Percentiles rank a stretch among this genome's conserved stretches.
Conservation (phyloP, 2,113 vertebrate genomes). For the Epinephelus moara region DNA sequence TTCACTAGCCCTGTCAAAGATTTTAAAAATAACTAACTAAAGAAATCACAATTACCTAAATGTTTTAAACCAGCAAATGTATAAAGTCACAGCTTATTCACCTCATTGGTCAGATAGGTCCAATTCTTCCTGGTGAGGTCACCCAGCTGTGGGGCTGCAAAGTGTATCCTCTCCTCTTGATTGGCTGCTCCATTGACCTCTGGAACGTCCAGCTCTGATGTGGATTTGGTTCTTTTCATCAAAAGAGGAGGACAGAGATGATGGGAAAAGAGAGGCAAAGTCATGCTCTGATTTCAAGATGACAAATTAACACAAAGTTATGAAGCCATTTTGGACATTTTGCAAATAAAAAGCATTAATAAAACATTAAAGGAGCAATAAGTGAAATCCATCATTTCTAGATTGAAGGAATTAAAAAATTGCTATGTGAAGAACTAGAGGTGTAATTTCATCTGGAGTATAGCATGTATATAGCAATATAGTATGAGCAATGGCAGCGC, state of each 20-base stretch:
- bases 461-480: too few relatives aligned
- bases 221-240: slow-evolving; percentile 88
- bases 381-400: too few relatives aligned
- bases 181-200: slow-evolving; percentile 74
- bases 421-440: too few relatives aligned
- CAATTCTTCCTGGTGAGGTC: slow-evolving; percentile 85
- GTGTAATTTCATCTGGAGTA: too few relatives aligned
- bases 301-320: background rate
- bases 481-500: too few relatives aligned
- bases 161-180: slow-evolving; percentile 68
- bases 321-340: background rate
- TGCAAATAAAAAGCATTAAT: background rate
- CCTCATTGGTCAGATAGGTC: slow-evolving; percentile 87
- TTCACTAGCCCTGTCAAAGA: background rate
- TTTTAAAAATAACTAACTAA: background rate
- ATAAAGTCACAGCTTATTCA: slow-evolving; percentile 6
- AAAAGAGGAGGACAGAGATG: slow-evolving; percentile 13
- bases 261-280: slow-evolving; percentile 13
- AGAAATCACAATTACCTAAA: background rate
- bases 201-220: slow-evolving; percentile 89
- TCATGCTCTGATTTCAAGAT: background rate
- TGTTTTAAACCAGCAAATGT: background rate
- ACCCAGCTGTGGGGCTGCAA: slow-evolving; percentile 70
- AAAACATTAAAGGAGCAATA: background rate
- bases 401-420: background rate